These are phyloP conservation scores for Opisthograptis luteolata DNA, from an alignment of 2,888 invertebrate genomes.

Conservation along the genomic window DNA sequence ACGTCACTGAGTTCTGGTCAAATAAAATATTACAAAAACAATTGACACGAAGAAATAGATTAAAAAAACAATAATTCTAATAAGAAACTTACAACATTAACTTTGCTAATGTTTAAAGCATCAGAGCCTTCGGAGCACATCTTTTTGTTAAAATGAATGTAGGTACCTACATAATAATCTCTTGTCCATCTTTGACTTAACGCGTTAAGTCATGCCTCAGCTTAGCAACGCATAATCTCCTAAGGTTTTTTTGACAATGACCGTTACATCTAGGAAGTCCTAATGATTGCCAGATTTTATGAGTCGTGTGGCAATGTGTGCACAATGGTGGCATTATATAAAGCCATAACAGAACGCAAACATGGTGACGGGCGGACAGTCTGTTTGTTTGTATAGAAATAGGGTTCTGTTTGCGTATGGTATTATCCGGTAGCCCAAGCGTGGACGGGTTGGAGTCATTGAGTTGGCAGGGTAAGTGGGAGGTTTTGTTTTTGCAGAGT, in stretches of 20 bases:
- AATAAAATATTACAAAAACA: no score
- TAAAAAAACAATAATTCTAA: no score
- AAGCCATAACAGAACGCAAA: slow-evolving; percentile 9
- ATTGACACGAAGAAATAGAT: no score
- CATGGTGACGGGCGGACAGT: slow-evolving; percentile 12
- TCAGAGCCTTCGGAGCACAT: no score
- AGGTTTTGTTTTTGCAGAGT: no score
- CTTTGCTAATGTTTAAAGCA: no score
- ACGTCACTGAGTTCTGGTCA: no score
- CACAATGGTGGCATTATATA: slow-evolving; percentile 18
- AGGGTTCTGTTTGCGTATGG: slow-evolving; percentile 16
- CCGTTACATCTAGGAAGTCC: slow-evolving; percentile 11
- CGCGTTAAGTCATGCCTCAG: not conserved
- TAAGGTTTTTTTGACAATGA: slow-evolving; percentile 3
- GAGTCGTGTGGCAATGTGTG: slow-evolving; percentile 18
- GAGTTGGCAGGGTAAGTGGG: slow-evolving; percentile 15
- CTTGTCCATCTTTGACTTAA: not conserved
- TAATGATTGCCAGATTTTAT: slow-evolving; percentile 25
- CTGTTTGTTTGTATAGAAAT: slow-evolving; percentile 13
- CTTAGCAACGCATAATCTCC: slow-evolving; percentile 3
- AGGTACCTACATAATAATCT: no score
- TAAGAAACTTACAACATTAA: no score
- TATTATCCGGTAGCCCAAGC: slow-evolving; percentile 12
- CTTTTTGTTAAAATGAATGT: no score
- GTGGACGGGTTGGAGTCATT: slow-evolving; percentile 4